Base-by-base conservation (phyloP, 1,140 invertebrate genomes). In the Calephelis nemesis region DNA sequence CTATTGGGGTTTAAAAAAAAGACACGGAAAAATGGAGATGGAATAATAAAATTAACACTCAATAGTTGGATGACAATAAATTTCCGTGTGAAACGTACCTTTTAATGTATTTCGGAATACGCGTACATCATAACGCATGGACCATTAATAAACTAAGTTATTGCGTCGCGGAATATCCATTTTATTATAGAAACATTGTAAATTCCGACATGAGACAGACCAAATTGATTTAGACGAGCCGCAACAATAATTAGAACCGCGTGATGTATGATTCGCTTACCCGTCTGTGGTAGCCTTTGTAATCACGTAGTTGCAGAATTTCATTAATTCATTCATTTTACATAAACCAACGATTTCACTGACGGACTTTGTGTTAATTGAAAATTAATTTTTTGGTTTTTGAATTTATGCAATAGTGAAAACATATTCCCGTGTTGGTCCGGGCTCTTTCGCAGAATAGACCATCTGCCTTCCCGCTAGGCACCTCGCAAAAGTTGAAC, bases 101-200 rank as follows among this genome's bases (percentile, higher is more conserved):
- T 9, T 1, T 45, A 45, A 45, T 45, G 42, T 45, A 45, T 45
- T 45, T 45, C 42, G 42, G 30, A 30, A 4, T 45, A 7, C 42
- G 42, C 75, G 67, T 67, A 66, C 73, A 78, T 82, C 78, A 83
- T 81, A 84, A 84, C 75, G 70, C 67, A 84, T 75, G 79, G 76
- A 70, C 77, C 77, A 85, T 85, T 86, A 78, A 74, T 70, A 79
- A 67, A 67, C 73, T 73, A 81, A 86, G 75, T 85, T 82, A 86
- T 79, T 65, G 77, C 81, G 74, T 77, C 74, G 76, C 71, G 63
- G 77, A 80, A 84, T 58, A 45, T 85, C 77, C 72, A 72, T 81
- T 85, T 84, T 84, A 85, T 83, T 79, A 79, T 78, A 81, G 83
- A 81, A 84, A 84, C 79, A 76, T 77, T 79, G 74, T 87, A 78